A percentile compares a stretch with the other conserved stretches of the same genome.
Conservation (phyloP, 1,140 invertebrate species). For the Zeugodacus cucurbitae region DNA sequence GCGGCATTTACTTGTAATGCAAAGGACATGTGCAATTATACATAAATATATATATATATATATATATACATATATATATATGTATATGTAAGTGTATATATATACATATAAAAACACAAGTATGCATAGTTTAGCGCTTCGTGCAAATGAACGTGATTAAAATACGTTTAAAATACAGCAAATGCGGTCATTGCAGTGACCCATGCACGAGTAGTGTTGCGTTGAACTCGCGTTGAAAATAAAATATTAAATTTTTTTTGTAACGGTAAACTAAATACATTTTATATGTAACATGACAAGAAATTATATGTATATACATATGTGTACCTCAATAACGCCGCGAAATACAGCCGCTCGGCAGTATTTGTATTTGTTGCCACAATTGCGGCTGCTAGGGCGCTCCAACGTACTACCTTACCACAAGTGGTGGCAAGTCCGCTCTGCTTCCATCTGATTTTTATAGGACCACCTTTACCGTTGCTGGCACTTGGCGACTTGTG, state of each 20-base stretch:
- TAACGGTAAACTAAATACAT: constrained; percentile 12
- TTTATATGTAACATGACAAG: not conserved
- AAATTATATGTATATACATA: not conserved
- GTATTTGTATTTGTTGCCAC: not conserved
- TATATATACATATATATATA: not conserved
- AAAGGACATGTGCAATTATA: not conserved
- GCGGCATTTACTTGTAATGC: not conserved
- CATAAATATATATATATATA: not conserved
- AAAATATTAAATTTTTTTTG: constrained; percentile 13
- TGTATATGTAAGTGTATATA: too few species aligned
- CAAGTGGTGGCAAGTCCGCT: not conserved
- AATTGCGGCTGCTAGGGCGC: not conserved
- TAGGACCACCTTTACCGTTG: not conserved
- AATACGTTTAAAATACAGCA: constrained; percentile 37
- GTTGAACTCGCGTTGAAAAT: not conserved
- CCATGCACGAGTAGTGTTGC: not conserved
- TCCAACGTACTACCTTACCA: not conserved
- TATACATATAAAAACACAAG: not conserved
- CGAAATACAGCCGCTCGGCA: not conserved
- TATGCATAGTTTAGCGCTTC: not conserved
- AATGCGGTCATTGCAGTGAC: constrained; percentile 41
- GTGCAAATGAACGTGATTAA: constrained; percentile 37
- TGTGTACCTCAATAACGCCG: not conserved
- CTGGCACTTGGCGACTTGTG: constrained; percentile 8
- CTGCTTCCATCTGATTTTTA: not conserved